A percentile compares a stretch with the other conserved stretches of the same genome.
These are phyloP conservation scores for Oophaga pumilio DNA, from an alignment of 2,113 vertebrate genomes.

Conservation along the genomic window DNA sequence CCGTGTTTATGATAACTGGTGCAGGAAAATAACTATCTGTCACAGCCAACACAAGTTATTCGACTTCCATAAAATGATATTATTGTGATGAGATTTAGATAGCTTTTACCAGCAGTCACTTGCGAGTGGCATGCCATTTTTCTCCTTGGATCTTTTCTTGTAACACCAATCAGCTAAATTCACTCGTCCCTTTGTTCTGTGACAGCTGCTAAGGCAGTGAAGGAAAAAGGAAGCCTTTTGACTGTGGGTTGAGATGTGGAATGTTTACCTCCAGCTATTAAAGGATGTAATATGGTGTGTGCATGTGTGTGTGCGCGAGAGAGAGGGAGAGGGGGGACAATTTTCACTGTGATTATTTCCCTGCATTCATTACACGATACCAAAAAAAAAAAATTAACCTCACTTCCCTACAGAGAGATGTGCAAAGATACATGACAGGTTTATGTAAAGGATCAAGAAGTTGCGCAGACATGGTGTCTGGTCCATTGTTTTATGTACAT, in stretches of 20 bases:
- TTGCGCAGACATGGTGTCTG: conserved; percentile 54
- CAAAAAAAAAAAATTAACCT: conserved; percentile 40
- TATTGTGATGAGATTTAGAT: conserved; percentile 35
- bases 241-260: conserved; percentile 34
- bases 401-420: conserved; percentile 48
- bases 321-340: background rate
- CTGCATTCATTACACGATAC: conserved; percentile 54
- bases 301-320: background rate
- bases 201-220: conserved; percentile 52
- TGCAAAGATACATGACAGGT: conserved; percentile 57
- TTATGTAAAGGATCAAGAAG: conserved; percentile 53
- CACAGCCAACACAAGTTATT: conserved; percentile 23
- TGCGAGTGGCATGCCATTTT: conserved; percentile 32
- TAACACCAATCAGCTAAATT: conserved; percentile 45
- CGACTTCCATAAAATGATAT: background rate
- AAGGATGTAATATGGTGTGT: conserved; percentile 51
- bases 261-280: conserved; percentile 53
- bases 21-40: conserved; percentile 3
- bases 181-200: conserved; percentile 45
- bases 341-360: conserved; percentile 39
- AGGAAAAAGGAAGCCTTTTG: conserved; percentile 46
- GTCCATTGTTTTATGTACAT: conserved; percentile 62
- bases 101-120: conserved; percentile 16
- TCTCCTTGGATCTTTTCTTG: conserved; percentile 44
- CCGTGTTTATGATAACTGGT: background rate